Percentiles rank a stretch among this genome's conserved stretches.
Evolutionary conservation across 2,888 invertebrate genomes (phyloP).

Genomic region (Aleiodes testaceus): DNA sequence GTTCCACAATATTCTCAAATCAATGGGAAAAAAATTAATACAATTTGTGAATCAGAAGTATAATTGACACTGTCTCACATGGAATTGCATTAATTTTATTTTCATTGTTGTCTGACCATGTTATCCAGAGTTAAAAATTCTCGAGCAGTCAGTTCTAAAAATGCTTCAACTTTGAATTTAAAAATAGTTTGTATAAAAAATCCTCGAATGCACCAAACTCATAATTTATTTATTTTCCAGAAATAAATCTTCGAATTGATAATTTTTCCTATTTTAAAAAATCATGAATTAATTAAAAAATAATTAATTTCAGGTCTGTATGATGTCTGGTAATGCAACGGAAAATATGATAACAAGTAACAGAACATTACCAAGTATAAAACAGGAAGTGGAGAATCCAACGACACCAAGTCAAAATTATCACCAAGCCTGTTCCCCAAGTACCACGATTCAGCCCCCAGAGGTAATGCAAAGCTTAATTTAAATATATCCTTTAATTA

Average conservation of each 20-base stretch:
- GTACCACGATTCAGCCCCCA: conserved; percentile 71
- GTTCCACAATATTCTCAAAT: no score
- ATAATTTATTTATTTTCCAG: no score
- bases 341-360: conserved; percentile 69
- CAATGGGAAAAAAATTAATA: no score
- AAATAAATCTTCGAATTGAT: neutral
- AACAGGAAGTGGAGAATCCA: conserved; percentile 77
- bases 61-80: no score
- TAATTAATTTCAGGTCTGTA: conserved; percentile 77
- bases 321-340: conserved; percentile 77
- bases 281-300: no score
- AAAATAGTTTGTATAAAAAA: conserved; percentile 65
- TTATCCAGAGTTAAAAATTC: conserved; percentile 48
- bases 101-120: neutral
- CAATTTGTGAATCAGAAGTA: no score
- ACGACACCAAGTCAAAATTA: conserved; percentile 69
- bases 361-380: conserved; percentile 74
- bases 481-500: neutral
- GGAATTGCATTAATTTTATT: no score
- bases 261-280: no score
- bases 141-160: conserved; percentile 66
- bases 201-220: no score
- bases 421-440: conserved; percentile 71
- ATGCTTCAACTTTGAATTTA: conserved; percentile 63
- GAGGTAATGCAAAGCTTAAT: conserved; percentile 61